phyloP scores from a whole-genome alignment of 2,113 vertebrate genomes.

The Paradisaea rubra region DNA sequence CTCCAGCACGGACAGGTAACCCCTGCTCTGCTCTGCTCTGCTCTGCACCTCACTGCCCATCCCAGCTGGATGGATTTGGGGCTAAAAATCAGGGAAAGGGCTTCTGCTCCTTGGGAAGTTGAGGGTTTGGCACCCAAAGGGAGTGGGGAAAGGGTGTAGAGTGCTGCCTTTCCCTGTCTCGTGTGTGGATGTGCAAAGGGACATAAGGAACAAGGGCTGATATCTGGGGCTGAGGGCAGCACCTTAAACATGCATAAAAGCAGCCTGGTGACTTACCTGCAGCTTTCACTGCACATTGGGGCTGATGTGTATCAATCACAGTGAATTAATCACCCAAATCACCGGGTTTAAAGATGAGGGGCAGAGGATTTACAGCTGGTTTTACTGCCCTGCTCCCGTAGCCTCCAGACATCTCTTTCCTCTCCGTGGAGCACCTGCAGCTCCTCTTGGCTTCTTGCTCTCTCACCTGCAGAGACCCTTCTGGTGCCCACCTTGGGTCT shows the following conservation, averaged over 20 bases:
- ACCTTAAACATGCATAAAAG: rapidly evolving
- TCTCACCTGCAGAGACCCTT: neutral
- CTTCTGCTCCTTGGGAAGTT: neutral
- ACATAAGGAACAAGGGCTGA: rapidly evolving
- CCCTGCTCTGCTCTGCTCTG: neutral
- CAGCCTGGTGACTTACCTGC: neutral
- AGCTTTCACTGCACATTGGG: neutral
- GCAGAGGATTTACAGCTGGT: neutral
- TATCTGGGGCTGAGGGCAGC: neutral
- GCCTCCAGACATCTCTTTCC: neutral
- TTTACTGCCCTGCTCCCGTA: neutral
- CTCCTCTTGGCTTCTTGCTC: neutral
- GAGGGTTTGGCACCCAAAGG: neutral
- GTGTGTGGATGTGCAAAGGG: neutral
- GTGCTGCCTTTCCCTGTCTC: neutral
- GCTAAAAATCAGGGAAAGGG: neutral
- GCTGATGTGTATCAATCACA: neutral
- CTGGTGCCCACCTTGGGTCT: neutral
- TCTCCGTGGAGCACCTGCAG: neutral
- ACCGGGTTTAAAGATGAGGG: neutral
- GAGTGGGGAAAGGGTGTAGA: neutral
- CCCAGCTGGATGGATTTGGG: rapidly evolving
- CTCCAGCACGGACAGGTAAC: conserved; percentile 69
- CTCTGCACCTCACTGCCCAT: rapidly evolving
- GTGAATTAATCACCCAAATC: neutral